A percentile compares a stretch with the other conserved stretches of the same genome.
Conservation (phyloP, 2,797 vertebrate species). For the Neostethus bicornis region DNA sequence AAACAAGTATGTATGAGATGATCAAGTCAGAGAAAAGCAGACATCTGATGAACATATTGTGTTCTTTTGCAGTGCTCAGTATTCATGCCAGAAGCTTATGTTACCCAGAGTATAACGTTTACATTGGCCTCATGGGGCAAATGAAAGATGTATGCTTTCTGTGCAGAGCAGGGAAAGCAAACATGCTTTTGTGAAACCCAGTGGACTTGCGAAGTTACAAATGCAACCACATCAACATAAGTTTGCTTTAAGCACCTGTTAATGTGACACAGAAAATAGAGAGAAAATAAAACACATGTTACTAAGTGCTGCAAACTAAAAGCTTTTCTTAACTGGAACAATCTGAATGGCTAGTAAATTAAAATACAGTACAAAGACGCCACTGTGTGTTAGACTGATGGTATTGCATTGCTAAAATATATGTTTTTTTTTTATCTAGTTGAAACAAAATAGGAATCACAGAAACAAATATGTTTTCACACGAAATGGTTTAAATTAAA, state of each 20-base stretch:
- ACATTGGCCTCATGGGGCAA: conserved; percentile 32
- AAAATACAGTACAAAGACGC: conserved; percentile 52
- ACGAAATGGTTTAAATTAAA: too few relatives aligned
- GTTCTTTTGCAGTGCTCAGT: conserved; percentile 23
- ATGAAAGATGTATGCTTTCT: conserved; percentile 25
- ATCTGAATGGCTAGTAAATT: background rate
- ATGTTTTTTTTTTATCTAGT: too few relatives aligned
- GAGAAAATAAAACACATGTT: conserved; percentile 12
- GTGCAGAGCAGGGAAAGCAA: conserved; percentile 8
- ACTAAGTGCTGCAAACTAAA: conserved; percentile 7
- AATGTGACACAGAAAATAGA: conserved; percentile 16
- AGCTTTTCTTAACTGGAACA: conserved; percentile 26
- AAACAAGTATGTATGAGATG: conserved; percentile 6
- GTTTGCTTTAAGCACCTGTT: background rate
- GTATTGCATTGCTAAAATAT: conserved; percentile 54
- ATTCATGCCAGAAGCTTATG: conserved; percentile 39
- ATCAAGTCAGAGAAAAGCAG: conserved; percentile 37
- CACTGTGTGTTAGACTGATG: conserved; percentile 58
- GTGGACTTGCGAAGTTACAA: conserved; percentile 49
- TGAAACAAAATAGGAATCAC: too few relatives aligned
- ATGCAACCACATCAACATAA: conserved; percentile 21
- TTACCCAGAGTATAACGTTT: conserved; percentile 48
- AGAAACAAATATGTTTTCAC: too few relatives aligned
- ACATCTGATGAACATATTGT: conserved; percentile 29
- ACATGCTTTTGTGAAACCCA: conserved; percentile 29